Evolutionary conservation across 1,140 invertebrate species (phyloP).

Genomic region (Gonatopus flavifemur): DNA sequence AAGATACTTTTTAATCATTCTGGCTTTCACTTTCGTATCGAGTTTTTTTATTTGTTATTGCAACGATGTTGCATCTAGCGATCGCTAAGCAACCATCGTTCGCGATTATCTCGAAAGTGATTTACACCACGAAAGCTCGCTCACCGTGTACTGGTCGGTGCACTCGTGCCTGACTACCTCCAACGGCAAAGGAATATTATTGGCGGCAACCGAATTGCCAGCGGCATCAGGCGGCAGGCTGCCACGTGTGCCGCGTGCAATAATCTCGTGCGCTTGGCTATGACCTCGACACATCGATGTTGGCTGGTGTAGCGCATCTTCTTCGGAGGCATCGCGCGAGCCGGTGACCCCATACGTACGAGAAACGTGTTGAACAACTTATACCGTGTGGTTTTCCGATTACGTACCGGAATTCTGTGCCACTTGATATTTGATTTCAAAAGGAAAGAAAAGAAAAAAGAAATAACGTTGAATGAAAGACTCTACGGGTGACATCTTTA

Average conservation of each 20-base stretch:
- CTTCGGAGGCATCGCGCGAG: too few relatives aligned
- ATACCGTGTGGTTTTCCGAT: too few relatives aligned
- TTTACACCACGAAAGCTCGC: constrained; percentile 21
- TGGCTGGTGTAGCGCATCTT: constrained; percentile 22
- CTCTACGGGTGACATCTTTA: too few relatives aligned
- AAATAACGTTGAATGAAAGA: too few relatives aligned
- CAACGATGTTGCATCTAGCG: constrained; percentile 21
- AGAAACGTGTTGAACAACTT: constrained; percentile 42
- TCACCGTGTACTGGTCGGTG: neutral
- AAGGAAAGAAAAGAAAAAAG: too few relatives aligned
- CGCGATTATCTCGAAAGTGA: constrained; percentile 31
- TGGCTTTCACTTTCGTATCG: too few relatives aligned
- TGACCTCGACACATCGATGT: constrained; percentile 36
- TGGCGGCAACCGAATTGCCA: constrained; percentile 37
- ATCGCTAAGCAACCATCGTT: constrained; percentile 28
- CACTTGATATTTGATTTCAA: too few relatives aligned
- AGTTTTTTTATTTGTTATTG: neutral
- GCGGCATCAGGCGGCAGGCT: constrained; percentile 23
- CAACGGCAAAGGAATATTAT: constrained; percentile 24
- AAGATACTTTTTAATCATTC: too few relatives aligned
- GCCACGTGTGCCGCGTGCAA: constrained; percentile 24
- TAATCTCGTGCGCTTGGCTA: constrained; percentile 29
- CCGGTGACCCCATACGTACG: constrained; percentile 35
- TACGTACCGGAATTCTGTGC: too few relatives aligned
- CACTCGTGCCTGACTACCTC: too few relatives aligned